Evolutionary conservation across 2,888 invertebrate species (phyloP).

Genomic region (Periphyllus acericola): DNA sequence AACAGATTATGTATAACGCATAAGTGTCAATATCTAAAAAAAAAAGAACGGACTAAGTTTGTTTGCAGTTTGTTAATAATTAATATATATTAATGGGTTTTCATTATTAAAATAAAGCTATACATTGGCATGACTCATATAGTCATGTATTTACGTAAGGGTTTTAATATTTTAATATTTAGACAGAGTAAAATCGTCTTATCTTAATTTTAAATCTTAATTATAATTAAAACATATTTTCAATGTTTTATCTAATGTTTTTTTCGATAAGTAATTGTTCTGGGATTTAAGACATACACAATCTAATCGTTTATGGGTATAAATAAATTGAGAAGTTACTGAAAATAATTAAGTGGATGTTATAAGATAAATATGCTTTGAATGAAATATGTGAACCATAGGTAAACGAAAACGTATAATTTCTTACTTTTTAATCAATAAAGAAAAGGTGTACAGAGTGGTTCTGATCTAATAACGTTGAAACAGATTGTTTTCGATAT

Average conservation of each 20-base stretch:
- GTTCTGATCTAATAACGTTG: background rate
- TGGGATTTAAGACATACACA: too few relatives aligned
- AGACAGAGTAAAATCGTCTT: background rate
- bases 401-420: background rate
- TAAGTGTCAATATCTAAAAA: background rate
- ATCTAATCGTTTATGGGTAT: background rate
- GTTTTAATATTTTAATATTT: background rate
- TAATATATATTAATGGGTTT: background rate
- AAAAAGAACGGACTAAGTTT: background rate
- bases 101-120: background rate
- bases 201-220: background rate
- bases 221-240: background rate
- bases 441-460: background rate
- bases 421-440: background rate
- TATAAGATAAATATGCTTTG: background rate
- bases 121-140: background rate
- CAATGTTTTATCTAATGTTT: background rate
- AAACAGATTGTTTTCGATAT: constrained; percentile 15
- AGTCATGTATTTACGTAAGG: too few relatives aligned
- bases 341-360: background rate
- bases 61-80: background rate
- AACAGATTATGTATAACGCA: background rate
- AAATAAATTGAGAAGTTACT: background rate
- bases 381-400: background rate
- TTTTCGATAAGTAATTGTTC: background rate